These are phyloP conservation scores for Phragmatobia fuliginosa DNA, from an alignment of 2,888 invertebrate genomes.

Conservation along the genomic window DNA sequence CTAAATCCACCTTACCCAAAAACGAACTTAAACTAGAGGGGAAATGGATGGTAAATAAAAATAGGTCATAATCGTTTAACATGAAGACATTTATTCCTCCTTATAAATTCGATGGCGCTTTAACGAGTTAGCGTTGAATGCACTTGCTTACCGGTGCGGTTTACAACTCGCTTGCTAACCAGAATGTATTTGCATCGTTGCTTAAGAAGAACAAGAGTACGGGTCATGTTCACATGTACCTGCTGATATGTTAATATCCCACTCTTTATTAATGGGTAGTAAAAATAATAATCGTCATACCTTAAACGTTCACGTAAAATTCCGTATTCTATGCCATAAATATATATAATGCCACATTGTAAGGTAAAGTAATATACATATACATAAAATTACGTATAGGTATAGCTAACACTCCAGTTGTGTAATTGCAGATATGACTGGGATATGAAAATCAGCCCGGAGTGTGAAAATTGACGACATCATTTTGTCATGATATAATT, in stretches of 20 bases:
- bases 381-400: neutral
- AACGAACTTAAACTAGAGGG: neutral
- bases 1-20: neutral
- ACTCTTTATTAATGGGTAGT: neutral
- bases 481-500: no score
- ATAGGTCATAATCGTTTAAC: conserved; percentile 17
- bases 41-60: neutral
- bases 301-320: neutral
- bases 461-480: no score
- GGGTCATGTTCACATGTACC: conserved; percentile 34
- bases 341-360: neutral
- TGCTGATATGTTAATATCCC: conserved; percentile 53
- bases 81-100: conserved; percentile 26
- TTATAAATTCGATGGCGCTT: conserved; percentile 43
- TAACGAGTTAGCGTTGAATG: conserved; percentile 46
- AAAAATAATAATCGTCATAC: neutral
- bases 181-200: conserved; percentile 45
- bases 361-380: neutral
- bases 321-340: neutral
- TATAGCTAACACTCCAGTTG: no score
- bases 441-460: no score
- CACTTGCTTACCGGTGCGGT: conserved; percentile 41
- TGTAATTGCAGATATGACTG: no score
- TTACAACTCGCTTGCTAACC: conserved; percentile 42
- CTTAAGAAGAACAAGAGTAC: conserved; percentile 54